Evolutionary conservation across 2,888 invertebrate species (phyloP).

Genomic region (Elegia similella): DNA sequence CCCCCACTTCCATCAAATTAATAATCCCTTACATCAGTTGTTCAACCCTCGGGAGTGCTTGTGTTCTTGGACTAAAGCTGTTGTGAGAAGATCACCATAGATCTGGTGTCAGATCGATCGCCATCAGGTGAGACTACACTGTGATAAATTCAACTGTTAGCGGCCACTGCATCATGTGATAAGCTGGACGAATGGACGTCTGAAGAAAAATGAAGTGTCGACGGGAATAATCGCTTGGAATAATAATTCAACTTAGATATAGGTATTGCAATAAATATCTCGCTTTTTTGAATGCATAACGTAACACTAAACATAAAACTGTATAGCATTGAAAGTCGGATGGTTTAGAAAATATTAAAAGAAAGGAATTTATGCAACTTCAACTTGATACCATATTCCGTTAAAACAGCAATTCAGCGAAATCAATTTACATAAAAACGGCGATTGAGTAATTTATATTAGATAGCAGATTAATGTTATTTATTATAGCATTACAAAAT

Average conservation of each 20-base stretch:
- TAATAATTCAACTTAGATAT: not conserved
- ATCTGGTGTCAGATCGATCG: slow-evolving; percentile 38
- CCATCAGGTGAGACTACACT: slow-evolving; percentile 52
- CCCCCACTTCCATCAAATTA: slow-evolving; percentile 35
- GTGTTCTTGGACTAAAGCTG: slow-evolving; percentile 56
- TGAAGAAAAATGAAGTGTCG: not conserved
- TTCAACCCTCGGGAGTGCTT: slow-evolving; percentile 58
- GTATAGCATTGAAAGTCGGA: not conserved
- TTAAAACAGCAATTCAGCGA: not conserved
- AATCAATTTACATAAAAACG: not conserved
- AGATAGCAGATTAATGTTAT: slow-evolving; percentile 4
- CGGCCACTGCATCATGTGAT: slow-evolving; percentile 59
- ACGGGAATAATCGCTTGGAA: not conserved
- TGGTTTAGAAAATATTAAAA: not conserved
- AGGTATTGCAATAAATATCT: not conserved
- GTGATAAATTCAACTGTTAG: slow-evolving; percentile 19
- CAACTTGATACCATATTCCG: not conserved
- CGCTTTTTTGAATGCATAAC: not conserved
- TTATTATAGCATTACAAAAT: slow-evolving; percentile 7
- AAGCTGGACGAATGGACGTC: slow-evolving; percentile 25
- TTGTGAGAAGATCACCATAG: slow-evolving; percentile 39
- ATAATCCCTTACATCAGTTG: slow-evolving; percentile 40
- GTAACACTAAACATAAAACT: not conserved
- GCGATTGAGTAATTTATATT: not conserved
- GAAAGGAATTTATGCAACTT: not conserved